These are phyloP conservation scores for Xylocampa areola DNA, from an alignment of 2,888 invertebrate species.

Conservation along the genomic window DNA sequence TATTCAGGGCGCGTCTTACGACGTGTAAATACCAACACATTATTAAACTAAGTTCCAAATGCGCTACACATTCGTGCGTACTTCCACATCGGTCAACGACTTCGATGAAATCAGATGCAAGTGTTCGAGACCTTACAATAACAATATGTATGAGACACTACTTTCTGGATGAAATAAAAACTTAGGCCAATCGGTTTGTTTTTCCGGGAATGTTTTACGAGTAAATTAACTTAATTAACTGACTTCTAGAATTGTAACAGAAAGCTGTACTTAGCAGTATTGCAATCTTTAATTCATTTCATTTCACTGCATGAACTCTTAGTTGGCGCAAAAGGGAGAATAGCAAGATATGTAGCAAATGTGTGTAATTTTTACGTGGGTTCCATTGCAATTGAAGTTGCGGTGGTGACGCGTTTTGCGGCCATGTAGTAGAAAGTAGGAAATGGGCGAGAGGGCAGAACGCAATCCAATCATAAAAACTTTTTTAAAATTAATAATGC, in stretches of 20 bases:
- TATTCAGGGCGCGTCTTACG: slow-evolving; percentile 63
- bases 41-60: slow-evolving; percentile 54
- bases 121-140: slow-evolving; percentile 49
- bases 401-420: slow-evolving; percentile 51
- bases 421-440: slow-evolving; percentile 69
- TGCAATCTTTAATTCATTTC: slow-evolving; percentile 34
- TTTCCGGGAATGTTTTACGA: slow-evolving; percentile 2
- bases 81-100: slow-evolving; percentile 52
- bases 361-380: slow-evolving; percentile 54
- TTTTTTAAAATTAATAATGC: too few species aligned
- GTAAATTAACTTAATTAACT: slow-evolving; percentile 13
- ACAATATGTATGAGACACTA: slow-evolving; percentile 37
- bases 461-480: slow-evolving; percentile 45
- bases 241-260: slow-evolving; percentile 5
- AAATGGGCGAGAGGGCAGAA: slow-evolving; percentile 66
- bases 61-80: slow-evolving; percentile 50
- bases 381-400: slow-evolving; percentile 56
- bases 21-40: slow-evolving; percentile 63
- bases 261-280: slow-evolving; percentile 22
- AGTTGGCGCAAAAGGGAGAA: slow-evolving; percentile 29
- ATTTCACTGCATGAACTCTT: slow-evolving; percentile 19
- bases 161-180: slow-evolving; percentile 30
- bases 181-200: slow-evolving; percentile 21
- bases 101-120: slow-evolving; percentile 56
- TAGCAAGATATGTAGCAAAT: slow-evolving; percentile 34